Evolutionary conservation across 2,113 vertebrate genomes (phyloP), one percentile per base, ranked within the genome.

Genomic region (Laticauda laticaudata): DNA sequence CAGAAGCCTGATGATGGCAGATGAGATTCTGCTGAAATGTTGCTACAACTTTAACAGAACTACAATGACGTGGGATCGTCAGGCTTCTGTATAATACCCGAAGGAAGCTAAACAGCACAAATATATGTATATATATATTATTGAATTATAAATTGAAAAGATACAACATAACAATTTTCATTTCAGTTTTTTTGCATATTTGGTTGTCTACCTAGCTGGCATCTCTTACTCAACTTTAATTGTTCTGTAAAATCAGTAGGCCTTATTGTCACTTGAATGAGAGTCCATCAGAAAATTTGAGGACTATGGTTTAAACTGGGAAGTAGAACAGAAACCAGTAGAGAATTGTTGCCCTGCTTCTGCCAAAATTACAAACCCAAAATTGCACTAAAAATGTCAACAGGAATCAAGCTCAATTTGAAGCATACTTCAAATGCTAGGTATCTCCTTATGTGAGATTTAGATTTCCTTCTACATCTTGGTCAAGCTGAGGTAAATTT

Each of bases 401-500:
- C 69, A 69, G 14, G 64, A 69, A 1, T 29, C 61, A 39, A 81
- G 15, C 2, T 81, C 7, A 81, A 39, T 81, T 20, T 18, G 34
- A 81, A 81, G 69, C 69, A 39, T 20, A 20, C 18, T 39, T 39
- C 6, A 81, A 39, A 34, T 1, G 34, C 21, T 81, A 81, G 15
- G 34, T 34, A 39, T 39, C 34, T 81, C 15, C 0, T 81, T 39
- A 39, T 39, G 5, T 81, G 69, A 39, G 34, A 81, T 81, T 39
- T 18, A 81, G 15, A 34, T 75, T 39, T 75, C n/a, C n/a, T 34
- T 75, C n/a, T 39, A 20, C 15, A 86, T 26, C 53, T 57, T 12
- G 29, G 21, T n/a, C 23, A 2, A 55, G 53, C 18, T 88, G 14
- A 51, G 15, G 91, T 93, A 88, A 96, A 94, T 53, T 55, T 96